These are phyloP conservation scores for Cataglyphis hispanica DNA, from an alignment of 1,140 invertebrate species.

Conservation along the genomic window DNA sequence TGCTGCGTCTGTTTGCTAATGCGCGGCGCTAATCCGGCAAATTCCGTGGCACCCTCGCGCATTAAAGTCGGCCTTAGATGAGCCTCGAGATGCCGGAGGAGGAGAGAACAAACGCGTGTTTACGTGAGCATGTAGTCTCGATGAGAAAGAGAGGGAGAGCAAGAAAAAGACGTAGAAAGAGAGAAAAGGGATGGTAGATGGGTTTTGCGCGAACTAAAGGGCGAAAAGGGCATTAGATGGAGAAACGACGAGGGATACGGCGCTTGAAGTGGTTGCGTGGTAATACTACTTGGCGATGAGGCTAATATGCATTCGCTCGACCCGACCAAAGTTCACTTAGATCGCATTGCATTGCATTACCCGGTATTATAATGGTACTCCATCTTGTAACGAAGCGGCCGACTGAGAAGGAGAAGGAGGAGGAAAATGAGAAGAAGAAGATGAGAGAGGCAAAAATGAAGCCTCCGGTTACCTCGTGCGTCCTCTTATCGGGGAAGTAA, in stretches of 20 bases:
- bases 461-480: constrained; percentile 23
- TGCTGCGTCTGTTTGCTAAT: constrained; percentile 77
- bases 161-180: constrained; percentile 20
- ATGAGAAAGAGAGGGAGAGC: background rate
- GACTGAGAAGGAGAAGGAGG: background rate
- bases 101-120: constrained; percentile 56
- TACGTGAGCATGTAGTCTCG: constrained; percentile 52
- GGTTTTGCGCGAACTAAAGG: constrained; percentile 5
- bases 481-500: constrained; percentile 35
- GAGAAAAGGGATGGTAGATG: constrained; percentile 33
- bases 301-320: constrained; percentile 79
- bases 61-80: constrained; percentile 79
- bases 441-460: constrained; percentile 26
- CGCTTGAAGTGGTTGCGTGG: constrained; percentile 64
- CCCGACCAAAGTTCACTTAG: constrained; percentile 77
- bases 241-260: constrained; percentile 42
- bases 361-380: constrained; percentile 73
- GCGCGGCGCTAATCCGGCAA: constrained; percentile 79
- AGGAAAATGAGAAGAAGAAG: background rate
- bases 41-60: constrained; percentile 77
- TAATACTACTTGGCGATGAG: constrained; percentile 72
- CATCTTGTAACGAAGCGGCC: constrained; percentile 24
- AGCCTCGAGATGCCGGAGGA: constrained; percentile 58
- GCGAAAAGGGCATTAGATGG: background rate
- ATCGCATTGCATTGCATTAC: constrained; percentile 77